phyloP scores from a whole-genome alignment of 1,140 invertebrate genomes.

The Zophobas morio region DNA sequence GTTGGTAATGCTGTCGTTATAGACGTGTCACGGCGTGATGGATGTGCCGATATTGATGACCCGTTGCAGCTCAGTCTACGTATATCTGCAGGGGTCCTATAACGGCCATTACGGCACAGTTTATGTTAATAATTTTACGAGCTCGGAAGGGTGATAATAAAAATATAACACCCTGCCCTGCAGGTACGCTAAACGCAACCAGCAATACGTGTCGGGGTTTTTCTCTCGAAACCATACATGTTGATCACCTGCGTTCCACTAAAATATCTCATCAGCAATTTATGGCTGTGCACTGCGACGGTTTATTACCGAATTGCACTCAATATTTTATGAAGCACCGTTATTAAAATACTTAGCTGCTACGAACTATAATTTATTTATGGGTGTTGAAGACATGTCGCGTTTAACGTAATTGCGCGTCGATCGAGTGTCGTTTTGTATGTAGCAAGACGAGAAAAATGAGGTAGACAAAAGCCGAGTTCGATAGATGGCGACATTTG shows the following conservation, averaged over 20 bases:
- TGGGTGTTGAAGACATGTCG: neutral
- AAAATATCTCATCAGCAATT: constrained; percentile 10
- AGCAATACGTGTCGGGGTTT: neutral
- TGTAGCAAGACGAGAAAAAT: constrained; percentile 26
- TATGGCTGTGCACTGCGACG: constrained; percentile 9
- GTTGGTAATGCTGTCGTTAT: constrained; percentile 56
- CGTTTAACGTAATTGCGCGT: neutral
- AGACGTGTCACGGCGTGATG: constrained; percentile 58
- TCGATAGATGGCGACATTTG: constrained; percentile 53
- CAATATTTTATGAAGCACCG: neutral
- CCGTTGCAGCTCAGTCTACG: constrained; percentile 14
- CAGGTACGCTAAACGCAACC: neutral
- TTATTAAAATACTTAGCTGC: neutral
- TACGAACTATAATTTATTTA: constrained; percentile 5
- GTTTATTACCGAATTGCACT: constrained; percentile 1
- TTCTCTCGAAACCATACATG: neutral
- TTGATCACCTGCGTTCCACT: constrained; percentile 20
- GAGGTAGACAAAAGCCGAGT: constrained; percentile 37
- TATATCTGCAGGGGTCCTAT: constrained; percentile 41
- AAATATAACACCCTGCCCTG: neutral
- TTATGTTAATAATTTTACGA: constrained; percentile 53
- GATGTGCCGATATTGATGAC: constrained; percentile 58
- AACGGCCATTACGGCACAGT: constrained; percentile 49
- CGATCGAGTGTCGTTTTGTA: constrained; percentile 15
- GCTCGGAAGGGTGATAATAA: neutral